Percentiles rank a stretch among this genome's conserved stretches.
These are phyloP conservation scores for Isoperla grammatica DNA, from an alignment of 2,888 invertebrate species.

Conservation along the genomic window DNA sequence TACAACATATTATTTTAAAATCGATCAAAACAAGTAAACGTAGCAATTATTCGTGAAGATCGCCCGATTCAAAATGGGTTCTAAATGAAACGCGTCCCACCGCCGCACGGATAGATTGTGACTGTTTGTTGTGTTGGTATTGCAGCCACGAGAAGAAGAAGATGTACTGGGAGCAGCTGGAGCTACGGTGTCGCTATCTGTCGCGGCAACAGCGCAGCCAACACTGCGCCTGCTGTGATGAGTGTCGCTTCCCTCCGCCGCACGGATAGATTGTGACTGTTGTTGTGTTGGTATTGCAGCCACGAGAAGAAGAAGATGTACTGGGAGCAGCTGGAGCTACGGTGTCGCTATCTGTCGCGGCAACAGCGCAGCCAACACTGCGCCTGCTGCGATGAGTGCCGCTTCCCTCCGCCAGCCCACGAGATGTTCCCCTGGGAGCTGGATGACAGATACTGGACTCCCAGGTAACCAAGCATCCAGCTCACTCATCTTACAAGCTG, in stretches of 20 bases:
- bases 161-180: conserved; percentile 92
- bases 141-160: conserved; percentile 85
- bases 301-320: conserved; percentile 94
- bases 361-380: conserved; percentile 49
- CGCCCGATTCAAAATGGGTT: no score
- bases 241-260: conserved; percentile 57
- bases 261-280: no score
- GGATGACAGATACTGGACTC: conserved; percentile 43
- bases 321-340: conserved; percentile 84
- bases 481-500: no score
- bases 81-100: no score
- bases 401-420: conserved; percentile 51
- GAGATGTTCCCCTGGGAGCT: conserved; percentile 55
- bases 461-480: no score
- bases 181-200: conserved; percentile 73
- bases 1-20: no score
- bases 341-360: conserved; percentile 73
- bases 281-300: conserved; percentile 45
- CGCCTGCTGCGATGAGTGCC: conserved; percentile 67
- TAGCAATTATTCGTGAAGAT: no score
- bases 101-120: no score
- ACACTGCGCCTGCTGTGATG: conserved; percentile 63
- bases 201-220: conserved; percentile 54
- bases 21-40: no score
- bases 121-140: conserved; percentile 29